phyloP scores from a whole-genome alignment of 2,113 vertebrate genomes.

The Dromiciops gliroides region DNA sequence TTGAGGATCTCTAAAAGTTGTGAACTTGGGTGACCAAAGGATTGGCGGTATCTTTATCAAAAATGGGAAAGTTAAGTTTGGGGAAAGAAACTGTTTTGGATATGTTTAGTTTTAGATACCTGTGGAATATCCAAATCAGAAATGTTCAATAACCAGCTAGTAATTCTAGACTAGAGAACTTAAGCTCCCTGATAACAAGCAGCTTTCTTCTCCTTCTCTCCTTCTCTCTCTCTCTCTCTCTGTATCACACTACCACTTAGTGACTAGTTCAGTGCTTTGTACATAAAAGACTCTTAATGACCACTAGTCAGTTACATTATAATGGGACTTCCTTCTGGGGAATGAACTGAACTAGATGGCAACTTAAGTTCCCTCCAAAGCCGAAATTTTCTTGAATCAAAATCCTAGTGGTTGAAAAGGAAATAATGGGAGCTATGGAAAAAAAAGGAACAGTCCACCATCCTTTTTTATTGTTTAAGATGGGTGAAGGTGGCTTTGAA shows the following conservation, averaged over 20 bases:
- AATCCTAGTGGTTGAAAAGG: not conserved
- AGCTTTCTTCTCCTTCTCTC: too few species aligned
- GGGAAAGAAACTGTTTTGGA: not conserved
- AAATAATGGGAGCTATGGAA: not conserved
- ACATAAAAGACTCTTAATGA: not conserved
- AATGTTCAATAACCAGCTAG: not conserved
- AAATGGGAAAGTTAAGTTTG: not conserved
- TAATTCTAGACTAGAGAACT: not conserved
- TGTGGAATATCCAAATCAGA: not conserved
- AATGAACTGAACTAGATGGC: not conserved
- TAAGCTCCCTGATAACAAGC: not conserved
- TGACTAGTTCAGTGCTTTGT: not conserved
- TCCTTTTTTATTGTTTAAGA: not conserved
- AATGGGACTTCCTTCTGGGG: not conserved
- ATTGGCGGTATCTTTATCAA: not conserved
- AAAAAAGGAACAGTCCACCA: not conserved
- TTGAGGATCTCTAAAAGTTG: not conserved
- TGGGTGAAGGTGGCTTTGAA: not conserved
- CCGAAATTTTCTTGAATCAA: not conserved
- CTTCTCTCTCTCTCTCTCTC: not conserved
- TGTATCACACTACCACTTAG: not conserved
- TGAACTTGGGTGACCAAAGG: not conserved
- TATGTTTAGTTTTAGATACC: not conserved
- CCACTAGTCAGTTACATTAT: not conserved
- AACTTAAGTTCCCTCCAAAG: not conserved